Percentiles rank a stretch among this genome's conserved stretches.
These are phyloP conservation scores for Sialis lutaria DNA, from an alignment of 2,888 invertebrate species.

Conservation along the genomic window DNA sequence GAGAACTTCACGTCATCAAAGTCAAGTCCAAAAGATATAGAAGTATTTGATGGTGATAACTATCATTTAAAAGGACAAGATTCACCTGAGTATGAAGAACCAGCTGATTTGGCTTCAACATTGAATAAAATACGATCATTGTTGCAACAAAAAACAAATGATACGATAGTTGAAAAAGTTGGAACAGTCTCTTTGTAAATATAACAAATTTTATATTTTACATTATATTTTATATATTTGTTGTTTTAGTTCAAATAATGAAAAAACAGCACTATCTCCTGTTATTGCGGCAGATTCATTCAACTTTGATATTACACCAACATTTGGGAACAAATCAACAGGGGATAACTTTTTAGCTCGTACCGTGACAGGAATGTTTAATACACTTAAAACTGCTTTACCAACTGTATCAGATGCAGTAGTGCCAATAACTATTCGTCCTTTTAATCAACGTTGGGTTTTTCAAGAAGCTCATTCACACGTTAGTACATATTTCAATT, in stretches of 20 bases:
- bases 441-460: conserved; percentile 26
- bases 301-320: neutral
- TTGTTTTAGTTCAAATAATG: neutral
- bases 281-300: neutral
- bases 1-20: no score
- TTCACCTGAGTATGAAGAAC: conserved; percentile 53
- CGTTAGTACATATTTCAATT: conserved; percentile 14
- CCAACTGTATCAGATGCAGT: conserved; percentile 29
- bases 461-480: conserved; percentile 25
- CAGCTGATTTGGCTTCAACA: conserved; percentile 52
- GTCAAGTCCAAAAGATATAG: no score
- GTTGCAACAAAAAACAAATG: conserved; percentile 35
- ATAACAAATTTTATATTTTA: no score
- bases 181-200: conserved; percentile 14
- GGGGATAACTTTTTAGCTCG: conserved; percentile 48
- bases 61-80: conserved; percentile 18
- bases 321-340: conserved; percentile 22
- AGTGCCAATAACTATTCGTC: conserved; percentile 14
- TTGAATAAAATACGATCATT: conserved; percentile 49
- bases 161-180: conserved; percentile 5
- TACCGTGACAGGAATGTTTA: conserved; percentile 64
- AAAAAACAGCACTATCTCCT: neutral
- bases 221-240: no score
- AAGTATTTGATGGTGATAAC: no score
- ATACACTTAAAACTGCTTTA: conserved; percentile 54